Percentiles rank a stretch among this genome's conserved stretches.
Conservation (phyloP, 2,797 vertebrate genomes). For the Pogonophryne albipinna region DNA sequence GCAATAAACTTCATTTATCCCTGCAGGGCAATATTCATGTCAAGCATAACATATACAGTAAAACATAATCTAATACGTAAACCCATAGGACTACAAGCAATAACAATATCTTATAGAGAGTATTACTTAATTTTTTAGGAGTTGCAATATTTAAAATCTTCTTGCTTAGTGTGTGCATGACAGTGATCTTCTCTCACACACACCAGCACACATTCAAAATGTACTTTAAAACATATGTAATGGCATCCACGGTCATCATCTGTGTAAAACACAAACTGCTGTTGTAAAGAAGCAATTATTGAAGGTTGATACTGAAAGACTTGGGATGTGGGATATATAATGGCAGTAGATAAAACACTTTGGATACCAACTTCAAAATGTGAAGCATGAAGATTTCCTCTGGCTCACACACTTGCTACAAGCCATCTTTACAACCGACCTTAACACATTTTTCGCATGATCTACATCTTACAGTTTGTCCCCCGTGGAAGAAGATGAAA, state of each 20-base stretch:
- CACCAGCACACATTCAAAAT: background rate
- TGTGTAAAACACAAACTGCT: background rate
- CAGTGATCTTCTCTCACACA: constrained; percentile 4
- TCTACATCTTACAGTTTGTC: constrained; percentile 18
- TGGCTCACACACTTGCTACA: background rate
- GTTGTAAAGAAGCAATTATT: background rate
- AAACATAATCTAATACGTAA: constrained; percentile 28
- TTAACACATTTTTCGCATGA: constrained; percentile 24
- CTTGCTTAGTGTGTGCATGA: background rate
- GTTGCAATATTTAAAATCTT: constrained; percentile 19
- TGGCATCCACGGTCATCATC: background rate
- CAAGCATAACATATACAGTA: constrained; percentile 19
- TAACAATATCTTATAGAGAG: constrained; percentile 28
- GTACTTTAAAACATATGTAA: too few species aligned
- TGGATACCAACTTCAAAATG: constrained; percentile 60
- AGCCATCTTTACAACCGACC: constrained; percentile 17
- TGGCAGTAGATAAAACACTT: constrained; percentile 34
- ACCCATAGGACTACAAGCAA: constrained; percentile 24
- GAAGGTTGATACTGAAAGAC: background rate
- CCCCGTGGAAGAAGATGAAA: constrained; percentile 29
- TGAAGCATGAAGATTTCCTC: constrained; percentile 14
- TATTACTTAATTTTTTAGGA: constrained; percentile 31
- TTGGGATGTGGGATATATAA: constrained; percentile 19
- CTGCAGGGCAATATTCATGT: constrained; percentile 29
- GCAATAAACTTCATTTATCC: constrained; percentile 41